Base-by-base conservation (phyloP, 2,888 invertebrate species). In the Poecilobothrus nobilitatus region DNA sequence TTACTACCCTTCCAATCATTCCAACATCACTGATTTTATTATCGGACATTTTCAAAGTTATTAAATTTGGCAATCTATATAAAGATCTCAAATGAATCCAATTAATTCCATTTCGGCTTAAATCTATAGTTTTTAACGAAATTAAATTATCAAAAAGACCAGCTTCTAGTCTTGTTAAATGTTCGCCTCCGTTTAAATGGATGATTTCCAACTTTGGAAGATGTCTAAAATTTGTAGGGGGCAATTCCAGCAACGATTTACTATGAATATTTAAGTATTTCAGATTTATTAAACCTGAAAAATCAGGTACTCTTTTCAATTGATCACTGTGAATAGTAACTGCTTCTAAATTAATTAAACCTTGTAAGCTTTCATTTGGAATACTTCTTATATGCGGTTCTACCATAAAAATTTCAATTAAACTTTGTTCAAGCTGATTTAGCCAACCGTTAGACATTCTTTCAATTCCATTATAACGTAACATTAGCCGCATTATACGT, bases 371-470 rank as follows among this genome's bases (percentile, higher is more conserved):
- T 79, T 93, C 93, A 1, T 89, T 85, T 0, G 94, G 93, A 67
- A 94, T 83, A 74, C 88, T 91, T 71, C 91, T 86, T 67, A 94
- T 79, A 73, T 91, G 89, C 20, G 92, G 91, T 80, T 94, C 94
- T 2, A 94, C 94, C 41, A 94, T 86, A 76, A 90, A 94, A 68
- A 94, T 85, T 82, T 94, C 94, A 73, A 93, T 87, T 44, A 94
- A 82, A 67, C 87, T 87, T 63, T 86, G 86, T 80, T 93, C 92
- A 68, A 92, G 85, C 27, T 91, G 89, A 68, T 89, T 89, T 67
- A 94, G 80, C 91, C 94, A 94, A 67, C 91, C 90, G 65, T 88
- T 87, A 0, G 93, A 91, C 20, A 94, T 86, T 67, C 92, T 85
- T 78, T 94, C 92, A 20, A 94, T 80, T 62, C 90, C 89, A 79